Evolutionary conservation across 1,140 invertebrate genomes (phyloP).

Genomic region (Tribolium castaneum): DNA sequence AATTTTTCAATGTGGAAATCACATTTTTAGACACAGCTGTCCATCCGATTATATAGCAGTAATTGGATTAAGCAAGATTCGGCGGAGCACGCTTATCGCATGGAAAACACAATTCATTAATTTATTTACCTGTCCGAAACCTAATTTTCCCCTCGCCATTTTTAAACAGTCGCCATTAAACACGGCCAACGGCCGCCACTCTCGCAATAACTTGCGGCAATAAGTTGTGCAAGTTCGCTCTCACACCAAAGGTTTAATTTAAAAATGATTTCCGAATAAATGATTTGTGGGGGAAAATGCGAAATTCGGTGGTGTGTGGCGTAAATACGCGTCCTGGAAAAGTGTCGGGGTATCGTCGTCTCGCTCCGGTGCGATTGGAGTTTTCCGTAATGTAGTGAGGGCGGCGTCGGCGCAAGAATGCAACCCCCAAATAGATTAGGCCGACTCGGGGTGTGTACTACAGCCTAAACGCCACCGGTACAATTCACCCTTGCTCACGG

Average conservation of each 20-base stretch:
- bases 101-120: background rate
- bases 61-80: conserved; percentile 7
- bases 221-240: too few species aligned
- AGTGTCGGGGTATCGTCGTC: conserved; percentile 5
- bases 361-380: conserved; percentile 32
- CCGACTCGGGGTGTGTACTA: conserved; percentile 60
- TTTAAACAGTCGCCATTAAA: too few species aligned
- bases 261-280: too few species aligned
- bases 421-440: conserved; percentile 52
- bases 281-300: too few species aligned
- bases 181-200: too few species aligned
- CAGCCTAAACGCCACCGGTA: conserved; percentile 53
- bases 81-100: too few species aligned
- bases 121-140: background rate
- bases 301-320: background rate
- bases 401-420: conserved; percentile 51
- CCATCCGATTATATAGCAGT: background rate
- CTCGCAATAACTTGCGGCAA: too few species aligned
- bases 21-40: background rate
- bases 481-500: conserved; percentile 42
- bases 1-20: background rate
- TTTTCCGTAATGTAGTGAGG: conserved; percentile 43
- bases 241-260: too few species aligned
- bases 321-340: conserved; percentile 25
- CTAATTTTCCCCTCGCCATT: too few species aligned